Base-by-base conservation (phyloP, 53 echinoderm and acorn worm genomes). In the Mesocentrotus franciscanus region DNA sequence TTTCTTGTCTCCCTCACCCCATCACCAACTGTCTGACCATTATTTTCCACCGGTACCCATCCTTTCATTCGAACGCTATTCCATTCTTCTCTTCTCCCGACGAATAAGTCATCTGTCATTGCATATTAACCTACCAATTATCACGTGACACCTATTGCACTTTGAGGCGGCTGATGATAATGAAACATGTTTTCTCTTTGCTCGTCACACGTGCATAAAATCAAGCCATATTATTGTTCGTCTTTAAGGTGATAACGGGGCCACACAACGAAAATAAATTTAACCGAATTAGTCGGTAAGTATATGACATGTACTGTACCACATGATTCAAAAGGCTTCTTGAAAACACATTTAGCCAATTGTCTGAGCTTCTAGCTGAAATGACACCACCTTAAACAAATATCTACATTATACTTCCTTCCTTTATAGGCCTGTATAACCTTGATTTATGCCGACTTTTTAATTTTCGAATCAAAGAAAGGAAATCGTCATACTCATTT, bases 101-200 rank as follows among this genome's bases (percentile, higher is more conserved):
- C 91, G 91, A 91, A 56, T 92, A 72, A 75, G 74, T 72, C 92
- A 72, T 92, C 92, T 92, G 92, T 92, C 92, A 72, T 24, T 92
- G 71, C 92, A 71, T 70, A 92, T 92, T 92, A 92, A 33, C 92
- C 34, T 74, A 56, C 74, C 71, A 74, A 92, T 92, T 93, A 93
- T 93, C 93, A 92, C 92, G 92, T 92, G 92, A 92, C 92, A 92
- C 76, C 42, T 66, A 39, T 26, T 92, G 92, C 74, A 92, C 92
- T 92, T 92, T 92, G 75, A 4, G 55, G 70, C 92, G 29, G 24
- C 56, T 92, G 92, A 92, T 74, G 92, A 91, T 91, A 91, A 39
- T 91, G 91, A 91, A 64, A 91, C 66, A 61, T 66, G 66, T 91
- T 91, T 91, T 91, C 62, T 64, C 62, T 91, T 91, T 66, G 33